Evolutionary conservation across 2,888 invertebrate species (phyloP).

Genomic region (Ectemnius cavifrons): DNA sequence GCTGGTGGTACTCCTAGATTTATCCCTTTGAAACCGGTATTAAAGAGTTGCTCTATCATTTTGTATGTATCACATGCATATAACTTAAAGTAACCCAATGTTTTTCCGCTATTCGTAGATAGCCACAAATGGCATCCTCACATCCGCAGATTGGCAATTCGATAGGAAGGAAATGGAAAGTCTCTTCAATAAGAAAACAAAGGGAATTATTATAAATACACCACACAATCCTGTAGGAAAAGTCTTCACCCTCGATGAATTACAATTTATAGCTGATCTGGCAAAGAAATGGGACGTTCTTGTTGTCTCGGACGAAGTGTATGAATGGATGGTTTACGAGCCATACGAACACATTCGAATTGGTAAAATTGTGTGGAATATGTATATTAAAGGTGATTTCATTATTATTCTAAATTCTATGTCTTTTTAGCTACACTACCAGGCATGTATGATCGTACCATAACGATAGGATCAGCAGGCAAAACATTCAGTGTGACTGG

Average conservation of each 20-base stretch:
- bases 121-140: conserved; percentile 79
- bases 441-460: conserved; percentile 98
- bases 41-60: conserved; percentile 38
- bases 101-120: conserved; percentile 65
- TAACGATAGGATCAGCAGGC: conserved; percentile 98
- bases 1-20: conserved; percentile 93
- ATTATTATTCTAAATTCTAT: conserved; percentile 7
- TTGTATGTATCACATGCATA: background rate
- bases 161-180: conserved; percentile 89
- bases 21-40: conserved; percentile 91
- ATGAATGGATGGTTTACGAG: conserved; percentile 97
- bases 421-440: conserved; percentile 87
- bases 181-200: conserved; percentile 92
- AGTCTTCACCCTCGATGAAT: conserved; percentile 85
- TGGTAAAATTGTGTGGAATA: conserved; percentile 79
- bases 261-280: conserved; percentile 89
- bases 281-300: conserved; percentile 96
- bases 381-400: background rate
- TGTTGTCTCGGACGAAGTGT: conserved; percentile 97
- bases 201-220: conserved; percentile 97
- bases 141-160: conserved; percentile 93
- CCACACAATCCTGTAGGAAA: conserved; percentile 99
- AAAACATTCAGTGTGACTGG: conserved; percentile 99
- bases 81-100: conserved; percentile 27
- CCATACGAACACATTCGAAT: conserved; percentile 92